These are phyloP conservation scores for Leptura quadrifasciata DNA, from an alignment of 2,888 invertebrate genomes.

Conservation along the genomic window DNA sequence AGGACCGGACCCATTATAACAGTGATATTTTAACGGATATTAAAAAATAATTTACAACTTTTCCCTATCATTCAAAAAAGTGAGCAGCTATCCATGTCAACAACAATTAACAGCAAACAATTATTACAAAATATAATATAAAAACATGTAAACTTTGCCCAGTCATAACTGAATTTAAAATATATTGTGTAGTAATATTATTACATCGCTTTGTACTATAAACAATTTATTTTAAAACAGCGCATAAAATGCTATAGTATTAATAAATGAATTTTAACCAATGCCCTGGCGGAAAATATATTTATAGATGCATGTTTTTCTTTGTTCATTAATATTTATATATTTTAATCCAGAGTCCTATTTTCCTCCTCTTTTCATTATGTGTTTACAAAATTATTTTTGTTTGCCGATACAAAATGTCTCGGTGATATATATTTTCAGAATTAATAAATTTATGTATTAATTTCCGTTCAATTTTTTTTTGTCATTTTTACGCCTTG, in stretches of 20 bases:
- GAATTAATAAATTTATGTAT: background rate
- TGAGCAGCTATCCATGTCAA: no score
- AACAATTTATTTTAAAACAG: background rate
- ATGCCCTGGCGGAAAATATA: background rate
- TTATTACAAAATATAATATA: no score
- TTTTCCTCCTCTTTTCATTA: background rate
- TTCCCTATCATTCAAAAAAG: no score
- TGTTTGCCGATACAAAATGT: background rate
- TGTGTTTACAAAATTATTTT: background rate
- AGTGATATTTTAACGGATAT: no score
- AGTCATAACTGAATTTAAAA: no score
- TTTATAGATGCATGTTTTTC: background rate
- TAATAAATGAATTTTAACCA: background rate
- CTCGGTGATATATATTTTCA: background rate
- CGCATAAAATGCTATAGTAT: background rate
- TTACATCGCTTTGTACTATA: background rate
- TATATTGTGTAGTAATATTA: background rate
- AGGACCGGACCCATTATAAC: no score
- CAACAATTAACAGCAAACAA: no score
- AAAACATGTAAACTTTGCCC: no score
- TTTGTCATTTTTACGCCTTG: background rate
- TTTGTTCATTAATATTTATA: constrained; percentile 17
- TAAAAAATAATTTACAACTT: no score
- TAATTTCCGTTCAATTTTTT: constrained; percentile 2
- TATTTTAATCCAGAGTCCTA: background rate